These are phyloP conservation scores for Eubucco bourcierii DNA, from an alignment of 2,113 vertebrate genomes.

Conservation along the genomic window DNA sequence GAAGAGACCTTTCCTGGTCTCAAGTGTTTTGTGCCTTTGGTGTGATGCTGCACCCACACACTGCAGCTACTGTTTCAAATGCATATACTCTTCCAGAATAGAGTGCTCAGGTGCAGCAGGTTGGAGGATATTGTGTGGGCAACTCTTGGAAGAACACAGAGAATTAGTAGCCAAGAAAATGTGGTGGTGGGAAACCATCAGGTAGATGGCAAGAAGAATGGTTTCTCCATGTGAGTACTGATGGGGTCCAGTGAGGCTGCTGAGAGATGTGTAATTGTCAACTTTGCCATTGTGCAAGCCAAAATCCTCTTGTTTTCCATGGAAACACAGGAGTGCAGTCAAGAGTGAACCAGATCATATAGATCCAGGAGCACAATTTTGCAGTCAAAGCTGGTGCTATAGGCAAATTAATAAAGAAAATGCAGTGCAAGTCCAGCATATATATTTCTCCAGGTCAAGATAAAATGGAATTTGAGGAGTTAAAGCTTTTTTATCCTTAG, in stretches of 20 bases:
- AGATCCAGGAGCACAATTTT: neutral
- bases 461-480: neutral
- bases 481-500: neutral
- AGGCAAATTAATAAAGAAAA: neutral
- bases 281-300: neutral
- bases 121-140: neutral
- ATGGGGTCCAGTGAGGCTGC: neutral
- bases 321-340: neutral
- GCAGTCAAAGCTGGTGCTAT: neutral
- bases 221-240: accelerated
- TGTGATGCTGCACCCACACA: neutral
- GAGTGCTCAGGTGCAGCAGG: neutral
- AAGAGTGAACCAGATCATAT: neutral
- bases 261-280: neutral
- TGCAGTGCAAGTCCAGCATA: neutral
- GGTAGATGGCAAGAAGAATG: neutral
- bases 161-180: neutral
- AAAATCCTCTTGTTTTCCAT: neutral
- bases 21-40: neutral
- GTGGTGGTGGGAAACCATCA: neutral
- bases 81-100: neutral
- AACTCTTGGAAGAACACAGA: neutral
- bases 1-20: neutral
- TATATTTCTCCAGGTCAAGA: neutral
- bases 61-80: neutral